phyloP scores from a whole-genome alignment of 2,888 invertebrate species.

The Hirtodrosophila trivittata region DNA sequence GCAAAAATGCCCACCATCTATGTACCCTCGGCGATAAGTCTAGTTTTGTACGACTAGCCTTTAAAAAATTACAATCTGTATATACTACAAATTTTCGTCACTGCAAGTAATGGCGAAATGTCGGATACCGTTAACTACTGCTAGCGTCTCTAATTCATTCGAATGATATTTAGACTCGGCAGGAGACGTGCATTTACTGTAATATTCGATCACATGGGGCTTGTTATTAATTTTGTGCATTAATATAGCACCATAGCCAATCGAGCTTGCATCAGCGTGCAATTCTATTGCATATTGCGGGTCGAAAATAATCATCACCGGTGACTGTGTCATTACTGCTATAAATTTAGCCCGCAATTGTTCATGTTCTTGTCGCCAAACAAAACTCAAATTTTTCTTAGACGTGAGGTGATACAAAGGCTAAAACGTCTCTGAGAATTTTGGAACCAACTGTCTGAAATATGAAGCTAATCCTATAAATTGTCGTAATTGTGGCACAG shows the following conservation, averaged over 20 bases:
- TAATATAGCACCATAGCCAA: slow-evolving; percentile 10
- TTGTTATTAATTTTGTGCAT: slow-evolving; percentile 1
- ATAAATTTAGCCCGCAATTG: neutral
- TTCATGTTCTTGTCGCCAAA: slow-evolving; percentile 9
- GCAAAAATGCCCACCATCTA: slow-evolving; percentile 28
- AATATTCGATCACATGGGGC: neutral
- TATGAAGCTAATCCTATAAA: slow-evolving; percentile 1
- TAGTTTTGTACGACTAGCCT: slow-evolving; percentile 14
- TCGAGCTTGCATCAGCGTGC: slow-evolving; percentile 13
- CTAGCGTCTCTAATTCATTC: slow-evolving; percentile 31
- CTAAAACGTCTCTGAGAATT: slow-evolving; percentile 12
- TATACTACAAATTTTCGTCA: neutral
- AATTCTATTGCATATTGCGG: slow-evolving; percentile 10
- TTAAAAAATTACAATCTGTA: slow-evolving; percentile 24
- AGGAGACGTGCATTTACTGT: slow-evolving; percentile 3
- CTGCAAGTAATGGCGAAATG: slow-evolving; percentile 42
- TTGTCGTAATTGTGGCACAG: slow-evolving; percentile 6
- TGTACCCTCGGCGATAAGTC: slow-evolving; percentile 29
- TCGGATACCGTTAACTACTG: slow-evolving; percentile 37
- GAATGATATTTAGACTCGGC: slow-evolving; percentile 28
- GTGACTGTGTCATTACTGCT: slow-evolving; percentile 6
- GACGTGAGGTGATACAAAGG: slow-evolving; percentile 7
- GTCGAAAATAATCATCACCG: slow-evolving; percentile 17
- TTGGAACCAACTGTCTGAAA: slow-evolving; percentile 9
- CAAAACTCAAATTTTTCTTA: slow-evolving; percentile 5